Conservation (phyloP, 1,140 invertebrate genomes). For the Drosophila parvula region DNA sequence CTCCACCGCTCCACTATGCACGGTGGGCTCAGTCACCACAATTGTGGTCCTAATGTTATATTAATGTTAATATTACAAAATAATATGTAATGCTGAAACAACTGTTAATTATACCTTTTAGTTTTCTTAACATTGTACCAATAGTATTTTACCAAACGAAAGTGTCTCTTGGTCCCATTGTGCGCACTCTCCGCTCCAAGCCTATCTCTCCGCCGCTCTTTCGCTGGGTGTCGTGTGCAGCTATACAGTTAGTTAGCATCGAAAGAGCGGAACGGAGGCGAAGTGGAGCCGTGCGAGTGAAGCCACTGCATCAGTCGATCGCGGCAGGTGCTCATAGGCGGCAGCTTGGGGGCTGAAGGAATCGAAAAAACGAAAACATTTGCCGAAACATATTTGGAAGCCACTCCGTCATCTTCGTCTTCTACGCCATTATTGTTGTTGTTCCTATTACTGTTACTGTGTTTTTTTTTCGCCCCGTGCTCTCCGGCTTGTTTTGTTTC, state of each 20-base stretch:
- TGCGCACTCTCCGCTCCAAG: neutral
- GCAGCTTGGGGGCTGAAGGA: conserved; percentile 7
- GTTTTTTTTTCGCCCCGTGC: conserved; percentile 19
- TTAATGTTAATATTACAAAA: no score
- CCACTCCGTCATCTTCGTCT: neutral
- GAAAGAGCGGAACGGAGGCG: conserved; percentile 7
- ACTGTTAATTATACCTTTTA: neutral
- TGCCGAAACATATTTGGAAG: neutral
- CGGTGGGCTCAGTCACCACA: neutral
- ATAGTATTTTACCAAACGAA: neutral
- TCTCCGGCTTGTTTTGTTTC: conserved; percentile 9
- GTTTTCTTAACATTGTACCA: neutral
- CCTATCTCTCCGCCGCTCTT: conserved; percentile 7
- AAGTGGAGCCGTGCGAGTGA: neutral
- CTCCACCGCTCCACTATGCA: neutral
- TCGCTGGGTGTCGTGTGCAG: conserved; percentile 33
- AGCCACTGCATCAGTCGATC: conserved; percentile 31
- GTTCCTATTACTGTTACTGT: conserved; percentile 3
- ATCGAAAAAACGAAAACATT: conserved; percentile 9
- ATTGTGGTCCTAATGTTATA: neutral
- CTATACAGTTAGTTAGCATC: conserved; percentile 25
- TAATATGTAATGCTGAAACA: neutral
- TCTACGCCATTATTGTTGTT: conserved; percentile 3
- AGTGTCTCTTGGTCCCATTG: neutral
- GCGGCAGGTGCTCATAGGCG: conserved; percentile 23